Evolutionary conservation across 1,140 invertebrate species (phyloP), one percentile per base, ranked within the genome.

Genomic region (Parapsyche elsis): DNA sequence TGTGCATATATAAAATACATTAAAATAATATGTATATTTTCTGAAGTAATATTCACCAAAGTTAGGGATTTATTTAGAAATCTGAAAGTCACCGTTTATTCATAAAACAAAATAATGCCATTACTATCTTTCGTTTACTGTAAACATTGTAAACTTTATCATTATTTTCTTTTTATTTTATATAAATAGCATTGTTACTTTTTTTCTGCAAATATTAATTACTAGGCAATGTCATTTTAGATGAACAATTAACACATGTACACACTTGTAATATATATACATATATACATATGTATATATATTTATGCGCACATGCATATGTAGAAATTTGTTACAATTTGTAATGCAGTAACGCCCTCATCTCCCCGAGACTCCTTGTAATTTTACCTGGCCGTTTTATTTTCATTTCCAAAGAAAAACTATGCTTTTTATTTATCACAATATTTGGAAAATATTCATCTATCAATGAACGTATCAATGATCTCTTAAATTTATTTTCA

Each of bases 11-110:
- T 80, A 80, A 67, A 71, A 78, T 83, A 81, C 79, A 76, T 80
- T 38, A 78, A 76, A 78, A 83, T 71, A 57, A 83, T 74, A 79
- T 83, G 82, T 83, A 83, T 83, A 83, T 83, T 83, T 83, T 83
- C 82, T 81, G 82, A 83, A 79, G 78, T 75, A 75, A 79, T 83
- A 81, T 83, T 83, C 82, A 83, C 82, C 82, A 83, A 83, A 83
- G 82, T 46, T 83, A 83, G 82, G 76, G 59, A 74, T 79, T 76
- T 81, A 82, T 79, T 79, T 82, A 79, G 73, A 61, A 46, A 81
- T 26, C 64, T 21, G 57, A 64, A 77, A 64, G 53, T 77, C 57
- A 64, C 57, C 26, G 75, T 14, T 44, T 76, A 57, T 19, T 64
- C 10, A 24, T 26, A 53, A 19, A 38, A 12, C 14, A 57, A 24